A percentile compares a stretch with the other conserved stretches of the same genome.
These are phyloP conservation scores for Conops quadrifasciatus DNA, from an alignment of 2,888 invertebrate genomes.

Conservation along the genomic window DNA sequence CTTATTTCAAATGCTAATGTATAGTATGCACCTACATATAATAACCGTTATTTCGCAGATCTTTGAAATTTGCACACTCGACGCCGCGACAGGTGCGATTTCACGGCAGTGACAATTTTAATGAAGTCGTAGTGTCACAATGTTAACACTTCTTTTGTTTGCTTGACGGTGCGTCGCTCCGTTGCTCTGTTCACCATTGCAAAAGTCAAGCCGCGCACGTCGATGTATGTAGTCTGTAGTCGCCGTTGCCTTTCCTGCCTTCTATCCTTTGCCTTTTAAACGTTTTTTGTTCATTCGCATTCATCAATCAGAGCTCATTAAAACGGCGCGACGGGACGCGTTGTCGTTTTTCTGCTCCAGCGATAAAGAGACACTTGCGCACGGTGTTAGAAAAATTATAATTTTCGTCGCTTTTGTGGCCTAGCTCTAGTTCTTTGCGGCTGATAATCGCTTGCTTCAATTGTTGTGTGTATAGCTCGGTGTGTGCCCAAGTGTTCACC, in stretches of 20 bases:
- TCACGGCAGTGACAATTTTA: constrained; percentile 11
- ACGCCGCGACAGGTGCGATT: constrained; percentile 19
- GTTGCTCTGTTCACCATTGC: neutral
- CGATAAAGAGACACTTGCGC: neutral
- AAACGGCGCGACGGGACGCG: constrained; percentile 6
- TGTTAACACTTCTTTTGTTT: no score
- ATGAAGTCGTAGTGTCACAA: neutral
- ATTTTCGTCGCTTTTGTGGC: constrained; percentile 11
- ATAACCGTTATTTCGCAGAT: constrained; percentile 27
- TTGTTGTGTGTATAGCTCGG: no score
- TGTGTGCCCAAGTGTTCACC: no score
- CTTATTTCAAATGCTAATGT: no score
- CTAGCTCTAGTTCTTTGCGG: no score
- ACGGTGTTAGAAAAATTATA: constrained; percentile 4
- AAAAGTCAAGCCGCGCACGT: constrained; percentile 1
- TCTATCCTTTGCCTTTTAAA: neutral
- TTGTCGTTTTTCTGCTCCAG: neutral
- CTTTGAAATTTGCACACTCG: neutral
- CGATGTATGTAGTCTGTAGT: neutral
- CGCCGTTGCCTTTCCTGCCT: neutral
- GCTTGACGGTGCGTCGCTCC: no score
- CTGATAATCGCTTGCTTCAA: neutral
- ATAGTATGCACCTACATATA: neutral
- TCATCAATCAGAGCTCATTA: constrained; percentile 32
- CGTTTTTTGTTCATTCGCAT: neutral